These are phyloP conservation scores for Lophura nycthemera DNA, from an alignment of 2,113 vertebrate genomes.

Conservation along the genomic window DNA sequence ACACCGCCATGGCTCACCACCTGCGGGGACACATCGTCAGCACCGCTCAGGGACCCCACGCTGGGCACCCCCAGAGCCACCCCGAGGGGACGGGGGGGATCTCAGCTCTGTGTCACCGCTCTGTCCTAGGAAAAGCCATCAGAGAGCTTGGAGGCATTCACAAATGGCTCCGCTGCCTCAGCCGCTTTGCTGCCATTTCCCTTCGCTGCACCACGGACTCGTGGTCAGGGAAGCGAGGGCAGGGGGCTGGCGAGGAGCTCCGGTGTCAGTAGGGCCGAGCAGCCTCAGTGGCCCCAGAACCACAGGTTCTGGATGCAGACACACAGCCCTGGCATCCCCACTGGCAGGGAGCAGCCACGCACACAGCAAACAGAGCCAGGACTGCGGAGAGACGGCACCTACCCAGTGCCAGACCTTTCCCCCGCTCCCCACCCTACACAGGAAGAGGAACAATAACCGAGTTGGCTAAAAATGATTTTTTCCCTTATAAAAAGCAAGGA, in stretches of 20 bases:
- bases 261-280: neutral
- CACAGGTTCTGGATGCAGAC: too few species aligned
- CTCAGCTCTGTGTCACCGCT: neutral
- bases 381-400: neutral
- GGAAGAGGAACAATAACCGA: conserved; percentile 53
- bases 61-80: neutral
- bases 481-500: conserved; percentile 56
- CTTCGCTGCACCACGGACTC: neutral
- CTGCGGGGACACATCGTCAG: conserved; percentile 48
- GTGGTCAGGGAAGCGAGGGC: conserved; percentile 33
- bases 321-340: neutral
- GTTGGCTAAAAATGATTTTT: conserved; percentile 50
- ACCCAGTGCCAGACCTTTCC: neutral
- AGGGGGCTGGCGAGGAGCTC: neutral
- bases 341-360: neutral
- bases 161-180: neutral
- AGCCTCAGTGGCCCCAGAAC: neutral
- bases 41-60: too few species aligned
- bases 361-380: neutral
- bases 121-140: neutral
- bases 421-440: neutral
- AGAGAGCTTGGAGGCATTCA: neutral
- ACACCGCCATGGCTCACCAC: conserved; percentile 92
- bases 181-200: conserved; percentile 42
- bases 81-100: neutral